These are phyloP conservation scores for Choristoneura rosaceana DNA, from an alignment of 2,888 invertebrate genomes.

Conservation along the genomic window DNA sequence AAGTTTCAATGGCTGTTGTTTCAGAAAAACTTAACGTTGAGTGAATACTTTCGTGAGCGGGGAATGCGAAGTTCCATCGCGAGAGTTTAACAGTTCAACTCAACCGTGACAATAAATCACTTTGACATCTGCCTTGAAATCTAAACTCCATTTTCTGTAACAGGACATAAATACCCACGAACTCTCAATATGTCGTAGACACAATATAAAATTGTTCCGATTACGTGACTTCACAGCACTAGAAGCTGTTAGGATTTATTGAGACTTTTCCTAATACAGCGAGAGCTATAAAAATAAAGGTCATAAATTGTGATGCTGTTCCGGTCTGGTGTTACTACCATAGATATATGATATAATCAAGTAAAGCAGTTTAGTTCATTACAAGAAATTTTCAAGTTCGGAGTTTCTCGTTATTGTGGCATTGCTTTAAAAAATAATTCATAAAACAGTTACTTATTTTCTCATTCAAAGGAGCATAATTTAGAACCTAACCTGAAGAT, in stretches of 20 bases:
- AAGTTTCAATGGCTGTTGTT: slow-evolving; percentile 69
- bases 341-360: not conserved
- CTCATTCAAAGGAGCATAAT: not conserved
- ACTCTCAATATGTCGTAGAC: slow-evolving; percentile 41
- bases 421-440: not conserved
- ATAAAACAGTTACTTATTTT: not conserved
- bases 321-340: not conserved
- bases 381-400: not conserved
- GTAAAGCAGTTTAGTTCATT: not conserved
- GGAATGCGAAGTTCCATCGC: slow-evolving; percentile 57
- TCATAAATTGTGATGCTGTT: not conserved
- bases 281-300: slow-evolving; percentile 1
- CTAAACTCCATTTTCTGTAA: slow-evolving; percentile 49
- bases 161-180: slow-evolving; percentile 52
- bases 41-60: slow-evolving; percentile 67
- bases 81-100: slow-evolving; percentile 49
- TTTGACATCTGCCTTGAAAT: slow-evolving; percentile 19
- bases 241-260: slow-evolving; percentile 33
- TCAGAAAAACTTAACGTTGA: slow-evolving; percentile 63
- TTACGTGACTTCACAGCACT: slow-evolving; percentile 59
- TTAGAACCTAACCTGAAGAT: not conserved
- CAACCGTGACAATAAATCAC: slow-evolving; percentile 47
- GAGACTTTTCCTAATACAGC: slow-evolving; percentile 2
- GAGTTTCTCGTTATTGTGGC: not conserved
- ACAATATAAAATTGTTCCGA: slow-evolving; percentile 45